Evolutionary conservation across 2,797 vertebrate genomes (phyloP), one percentile per base, ranked within the genome.

Genomic region (Picus viridis): DNA sequence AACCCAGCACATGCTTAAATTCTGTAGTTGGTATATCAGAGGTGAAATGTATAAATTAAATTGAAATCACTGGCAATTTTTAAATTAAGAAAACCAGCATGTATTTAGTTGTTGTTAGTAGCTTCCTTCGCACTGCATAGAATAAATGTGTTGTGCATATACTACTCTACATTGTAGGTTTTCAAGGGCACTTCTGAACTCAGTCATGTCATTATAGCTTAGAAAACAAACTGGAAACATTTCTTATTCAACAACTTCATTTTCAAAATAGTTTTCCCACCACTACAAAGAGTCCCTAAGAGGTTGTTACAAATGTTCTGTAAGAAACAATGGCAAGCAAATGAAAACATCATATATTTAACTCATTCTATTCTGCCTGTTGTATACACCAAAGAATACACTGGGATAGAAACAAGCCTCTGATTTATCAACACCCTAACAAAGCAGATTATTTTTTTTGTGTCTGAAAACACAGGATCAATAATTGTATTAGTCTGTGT

Each of bases 111-210:
- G 6, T 57, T 88, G 18, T 68, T 88, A 68, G 70, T 70, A 64
- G 8, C 41, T 92, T 91, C 10, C 56, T 70, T 92, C 80, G 30
- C 73, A 91, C 30, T 58, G 4, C 81, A 64, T 36, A 73, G 83
- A 88, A 78, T 58, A 83, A 70, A 86, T 49, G 14, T 7, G 2
- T 67, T 81, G 39, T 83, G 56, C 82, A 36, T 81, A 73, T 73
- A 56, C 8, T 30, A 26, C 23, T 72, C 49, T 78, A 91, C 43
- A 36, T 26, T 89, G 70, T 57, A 81, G 82, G 89, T 95, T 96
- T 89, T 91, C 91, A 95, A 92, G 83, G 86, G 83, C 71, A 82
- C n/a, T 94, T 93, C 57, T 91, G 54, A 93, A 86, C 93, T 86
- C 86, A 89, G 64, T 91, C 63, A 88, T 4, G 0, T 90, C 68